phyloP scores from a whole-genome alignment of 2,797 vertebrate species.

The Danio kyathit region DNA sequence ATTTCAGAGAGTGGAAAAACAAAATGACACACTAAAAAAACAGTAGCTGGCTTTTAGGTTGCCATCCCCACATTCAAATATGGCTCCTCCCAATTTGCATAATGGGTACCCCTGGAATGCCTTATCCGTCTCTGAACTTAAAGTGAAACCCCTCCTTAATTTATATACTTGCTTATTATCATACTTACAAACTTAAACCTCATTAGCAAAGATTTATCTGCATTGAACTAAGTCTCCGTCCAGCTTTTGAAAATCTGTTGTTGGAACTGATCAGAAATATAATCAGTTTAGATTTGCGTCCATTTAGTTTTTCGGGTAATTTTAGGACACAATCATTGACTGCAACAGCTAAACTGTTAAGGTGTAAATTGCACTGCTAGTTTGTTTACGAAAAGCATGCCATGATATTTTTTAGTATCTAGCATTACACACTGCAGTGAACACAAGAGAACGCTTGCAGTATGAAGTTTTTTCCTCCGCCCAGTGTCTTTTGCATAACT shows the following conservation, averaged over 20 bases:
- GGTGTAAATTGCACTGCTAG: slow-evolving; percentile 55
- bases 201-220: slow-evolving; percentile 47
- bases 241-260: slow-evolving; percentile 40
- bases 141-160: slow-evolving; percentile 62
- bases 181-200: slow-evolving; percentile 30
- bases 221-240: slow-evolving; percentile 57
- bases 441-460: slow-evolving; percentile 56
- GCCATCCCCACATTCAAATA: slow-evolving; percentile 40
- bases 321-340: slow-evolving; percentile 25
- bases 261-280: slow-evolving; percentile 5
- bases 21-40: slow-evolving; percentile 43
- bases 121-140: slow-evolving; percentile 69
- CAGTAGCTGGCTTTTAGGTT: slow-evolving; percentile 56
- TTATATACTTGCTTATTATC: slow-evolving; percentile 57
- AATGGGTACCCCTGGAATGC: slow-evolving; percentile 68
- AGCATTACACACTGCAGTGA: slow-evolving; percentile 44
- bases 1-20: slow-evolving; percentile 63
- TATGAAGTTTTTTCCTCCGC: slow-evolving; percentile 17
- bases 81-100: slow-evolving; percentile 47
- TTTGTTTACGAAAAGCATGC: slow-evolving; percentile 58
- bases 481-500: neutral
- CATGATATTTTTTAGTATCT: slow-evolving; percentile 24
- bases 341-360: slow-evolving; percentile 37
- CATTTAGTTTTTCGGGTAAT: slow-evolving; percentile 8
- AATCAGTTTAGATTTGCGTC: slow-evolving; percentile 5